A percentile compares a stretch with the other conserved stretches of the same genome.
phyloP scores from a whole-genome alignment of 37 sponge, comb jelly and placozoan species.

The Tethya wilhelma region DNA sequence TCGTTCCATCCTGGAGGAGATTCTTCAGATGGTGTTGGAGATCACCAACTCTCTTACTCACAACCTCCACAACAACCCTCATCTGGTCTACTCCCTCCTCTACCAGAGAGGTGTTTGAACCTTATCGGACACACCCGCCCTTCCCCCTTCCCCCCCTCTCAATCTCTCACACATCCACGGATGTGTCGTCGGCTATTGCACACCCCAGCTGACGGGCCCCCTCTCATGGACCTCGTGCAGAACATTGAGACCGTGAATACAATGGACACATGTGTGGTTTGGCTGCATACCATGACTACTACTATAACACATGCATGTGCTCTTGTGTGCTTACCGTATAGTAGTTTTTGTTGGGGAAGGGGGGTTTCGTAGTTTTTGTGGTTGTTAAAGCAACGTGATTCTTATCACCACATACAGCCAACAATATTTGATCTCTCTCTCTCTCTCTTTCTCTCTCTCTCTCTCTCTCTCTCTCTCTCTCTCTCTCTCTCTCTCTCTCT shows the following conservation, averaged over 20 bases:
- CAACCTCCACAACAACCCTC: slow-evolving; percentile 83
- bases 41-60: slow-evolving; percentile 90
- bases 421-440: too few species aligned
- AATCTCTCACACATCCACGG: too few species aligned
- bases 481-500: too few species aligned
- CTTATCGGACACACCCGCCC: slow-evolving; percentile 77
- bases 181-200: too few species aligned
- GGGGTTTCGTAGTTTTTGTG: too few species aligned
- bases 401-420: too few species aligned
- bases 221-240: slow-evolving; percentile 79
- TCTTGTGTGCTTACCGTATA: too few species aligned
- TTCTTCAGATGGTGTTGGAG: slow-evolving; percentile 91
- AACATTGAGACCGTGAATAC: slow-evolving; percentile 91
- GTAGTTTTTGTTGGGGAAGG: too few species aligned
- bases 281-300: not conserved
- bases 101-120: slow-evolving; percentile 86
- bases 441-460: too few species aligned
- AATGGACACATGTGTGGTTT: not conserved
- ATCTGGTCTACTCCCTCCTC: slow-evolving; percentile 92
- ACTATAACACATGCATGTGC: not conserved
- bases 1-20: slow-evolving; percentile 82
- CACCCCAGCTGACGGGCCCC: too few species aligned
- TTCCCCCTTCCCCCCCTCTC: too few species aligned
- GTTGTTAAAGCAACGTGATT: too few species aligned
- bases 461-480: not conserved